Evolutionary conservation across 2,113 vertebrate species (phyloP), one percentile per base, ranked within the genome.

Genomic region (Hemiprocne comata): DNA sequence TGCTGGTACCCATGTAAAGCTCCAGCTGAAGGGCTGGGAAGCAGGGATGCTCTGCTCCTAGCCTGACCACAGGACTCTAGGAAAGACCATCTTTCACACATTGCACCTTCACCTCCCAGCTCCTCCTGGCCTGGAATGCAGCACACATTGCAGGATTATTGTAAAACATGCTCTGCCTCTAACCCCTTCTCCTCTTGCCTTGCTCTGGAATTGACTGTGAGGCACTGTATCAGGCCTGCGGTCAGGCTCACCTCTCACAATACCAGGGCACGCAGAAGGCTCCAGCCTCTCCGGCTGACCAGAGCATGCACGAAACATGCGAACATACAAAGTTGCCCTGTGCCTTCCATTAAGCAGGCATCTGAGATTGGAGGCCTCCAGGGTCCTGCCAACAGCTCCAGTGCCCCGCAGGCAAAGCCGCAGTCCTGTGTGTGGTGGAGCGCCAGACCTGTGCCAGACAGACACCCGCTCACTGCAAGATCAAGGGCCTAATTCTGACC

Each of bases 151-250:
- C 71, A 84, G 80, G 93, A 94, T 95, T 95, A 95, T 54, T 96
- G 94, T 93, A 94, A 93, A 85, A 93, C 94, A 96, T 82, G 88
- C 67, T 77, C 83, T 94, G 91, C 14, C 72, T 96, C 77, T 95
- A 96, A 96, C 86, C 90, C 86, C 58, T 88, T 92, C 95, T 95
- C 87, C 87, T 96, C 91, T 51, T 89, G 74, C 82, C 75, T 85
- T 93, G 83, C 93, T 94, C 74, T 71, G 66, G 70, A 80, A 95
- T 80, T 44, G 78, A 90, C 91, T 87, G 79, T 23, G 6, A 31
- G 50, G 75, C 93, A 92, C 67, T 65, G 75, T 74, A 90, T 96
- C 95, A 90, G 90, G 71, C 51, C 44, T 1, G 2, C 66, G 91
- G 79, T 90, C 25, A 85, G 4, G 46, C 55, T 89, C 77, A 65